Conservation (phyloP, 2,113 vertebrate genomes). For the Nesoenas mayeri region DNA sequence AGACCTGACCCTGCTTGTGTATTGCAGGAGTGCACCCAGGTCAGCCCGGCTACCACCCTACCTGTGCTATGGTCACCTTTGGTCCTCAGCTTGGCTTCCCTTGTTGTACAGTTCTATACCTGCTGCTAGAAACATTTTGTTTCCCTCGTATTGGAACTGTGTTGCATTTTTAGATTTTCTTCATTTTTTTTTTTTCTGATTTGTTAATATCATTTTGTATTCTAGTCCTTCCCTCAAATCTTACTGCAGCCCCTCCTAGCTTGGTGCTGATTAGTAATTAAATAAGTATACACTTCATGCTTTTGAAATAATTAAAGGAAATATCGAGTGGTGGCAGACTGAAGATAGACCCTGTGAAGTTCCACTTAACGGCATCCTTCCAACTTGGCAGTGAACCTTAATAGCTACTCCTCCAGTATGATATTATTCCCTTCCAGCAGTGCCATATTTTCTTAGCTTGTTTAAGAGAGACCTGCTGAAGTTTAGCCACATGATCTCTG, state of each 20-base stretch:
- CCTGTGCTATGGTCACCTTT: accelerated
- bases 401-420: constrained; percentile 43
- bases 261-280: constrained; percentile 70
- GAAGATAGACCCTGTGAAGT: constrained; percentile 53
- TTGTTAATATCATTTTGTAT: constrained; percentile 27
- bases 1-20: not conserved
- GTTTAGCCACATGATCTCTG: constrained; percentile 3
- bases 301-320: constrained; percentile 66
- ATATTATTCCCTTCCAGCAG: constrained; percentile 32
- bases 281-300: constrained; percentile 67
- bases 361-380: constrained; percentile 54
- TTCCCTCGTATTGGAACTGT: not conserved
- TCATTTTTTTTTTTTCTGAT: not conserved
- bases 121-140: not conserved
- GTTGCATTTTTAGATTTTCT: not conserved
- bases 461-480: constrained; percentile 50
- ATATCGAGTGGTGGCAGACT: constrained; percentile 48
- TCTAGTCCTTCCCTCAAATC: constrained; percentile 27
- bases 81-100: accelerated
- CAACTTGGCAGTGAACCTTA: constrained; percentile 36
- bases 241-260: constrained; percentile 6
- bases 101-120: not conserved
- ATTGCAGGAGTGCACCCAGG: not conserved
- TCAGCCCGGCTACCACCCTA: not conserved
- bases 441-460: constrained; percentile 26